phyloP scores from a whole-genome alignment of 2,113 vertebrate genomes.

The Erpornis zantholeuca region DNA sequence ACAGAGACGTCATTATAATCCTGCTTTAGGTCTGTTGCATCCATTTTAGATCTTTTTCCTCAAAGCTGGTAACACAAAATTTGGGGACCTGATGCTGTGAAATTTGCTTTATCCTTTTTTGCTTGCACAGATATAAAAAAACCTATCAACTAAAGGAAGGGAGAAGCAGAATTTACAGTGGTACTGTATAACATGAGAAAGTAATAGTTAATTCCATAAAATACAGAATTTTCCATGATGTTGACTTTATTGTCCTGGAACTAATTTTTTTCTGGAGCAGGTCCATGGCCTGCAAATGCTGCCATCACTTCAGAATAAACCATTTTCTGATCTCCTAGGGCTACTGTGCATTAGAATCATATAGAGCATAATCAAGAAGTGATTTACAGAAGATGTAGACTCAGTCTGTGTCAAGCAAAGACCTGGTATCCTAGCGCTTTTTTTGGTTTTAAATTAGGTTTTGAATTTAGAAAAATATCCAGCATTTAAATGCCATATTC shows the following conservation, averaged over 20 bases:
- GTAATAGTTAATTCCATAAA: not conserved
- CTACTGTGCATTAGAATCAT: not conserved
- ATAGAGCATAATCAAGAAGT: not conserved
- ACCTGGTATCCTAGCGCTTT: not conserved
- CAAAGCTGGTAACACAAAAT: not conserved
- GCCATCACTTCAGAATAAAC: not conserved
- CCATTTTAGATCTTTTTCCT: not conserved
- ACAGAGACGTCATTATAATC: not conserved
- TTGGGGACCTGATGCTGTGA: not conserved
- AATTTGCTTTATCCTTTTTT: not conserved
- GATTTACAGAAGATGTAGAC: not conserved
- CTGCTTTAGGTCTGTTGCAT: not conserved
- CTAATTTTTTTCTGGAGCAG: not conserved
- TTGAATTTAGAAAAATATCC: not conserved
- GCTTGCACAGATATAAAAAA: not conserved
- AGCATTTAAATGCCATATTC: not conserved
- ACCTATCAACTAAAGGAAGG: not conserved
- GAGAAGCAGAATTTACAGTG: not conserved
- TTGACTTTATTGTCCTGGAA: not conserved
- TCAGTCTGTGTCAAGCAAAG: not conserved
- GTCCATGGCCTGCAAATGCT: not conserved
- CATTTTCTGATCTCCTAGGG: not conserved
- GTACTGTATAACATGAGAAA: not conserved
- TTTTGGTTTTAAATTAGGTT: not conserved
- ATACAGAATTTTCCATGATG: not conserved